Evolutionary conservation across 2,888 invertebrate genomes (phyloP), one percentile per base, ranked within the genome.

Genomic region (Drosophila picticornis): DNA sequence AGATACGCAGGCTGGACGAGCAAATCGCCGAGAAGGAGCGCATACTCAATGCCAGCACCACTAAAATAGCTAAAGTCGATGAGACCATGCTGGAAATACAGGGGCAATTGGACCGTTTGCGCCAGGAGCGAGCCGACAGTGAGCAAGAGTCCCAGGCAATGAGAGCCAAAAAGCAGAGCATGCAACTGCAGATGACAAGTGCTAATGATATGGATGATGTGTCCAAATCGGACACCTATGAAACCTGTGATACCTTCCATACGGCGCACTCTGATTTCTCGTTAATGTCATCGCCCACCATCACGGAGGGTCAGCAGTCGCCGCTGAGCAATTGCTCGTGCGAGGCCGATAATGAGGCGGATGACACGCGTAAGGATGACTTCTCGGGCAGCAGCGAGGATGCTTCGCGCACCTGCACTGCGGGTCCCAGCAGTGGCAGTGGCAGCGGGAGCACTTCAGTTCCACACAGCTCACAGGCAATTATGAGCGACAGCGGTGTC

Each of bases 211-310:
- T 88, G 29, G 89, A 87, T 29, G 92, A 92, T 52, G 78, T 90
- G 51, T 92, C 91, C 64, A 90, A 90, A 60, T 91, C 92, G 52
- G 93, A 93, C 67, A 92, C 91, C 27, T 91, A 90, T 66, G 92
- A 92, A 86, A 93, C 95, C 63, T 95, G 95, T 73, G 96, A 96
- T 85, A 96, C 96, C 1, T 97, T 96, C 93, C 96, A 96, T 93
- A 96, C 97, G 27, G 96, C 97, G 0, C 94, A 95, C 9, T 95
- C 95, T 0, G 94, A 94, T 75, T 94, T 94, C 66, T 93, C 93
- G 36, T 78, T 90, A 9, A 77, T 92, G n/a, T 89, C 91, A n/a
- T 93, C 93, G 34, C 91, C 93, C 16, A 91, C 91, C 2, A 88
- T 90, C 19, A 89, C 90, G 6, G 91, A 90, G 75, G 91, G 89